phyloP scores from a whole-genome alignment of 2,113 vertebrate genomes.

The Bos taurus region ARS-UCD2.0 NC_037348.1:10590501-10591000 shows the following conservation, averaged over 20 bases:
- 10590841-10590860: not conserved
- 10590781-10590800: not conserved
- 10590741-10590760: slow-evolving; percentile 58
- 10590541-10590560: slow-evolving; percentile 28
- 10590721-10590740: slow-evolving; percentile 64
- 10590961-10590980: slow-evolving; percentile 7
- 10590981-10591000: not conserved
- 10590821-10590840: slow-evolving; percentile 6
- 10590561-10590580: slow-evolving; percentile 39
- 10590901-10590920: not conserved
- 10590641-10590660: slow-evolving; percentile 40
- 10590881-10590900: not conserved
- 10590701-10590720: slow-evolving; percentile 5
- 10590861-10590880: not conserved
- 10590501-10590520: slow-evolving; percentile 32
- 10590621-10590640: slow-evolving; percentile 49
- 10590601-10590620: slow-evolving; percentile 62
- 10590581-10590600: slow-evolving; percentile 52
- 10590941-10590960: not conserved
- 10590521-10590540: slow-evolving; percentile 37
- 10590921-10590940: not conserved
- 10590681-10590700: slow-evolving; percentile 57
- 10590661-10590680: slow-evolving; percentile 73
- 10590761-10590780: slow-evolving; percentile 31
- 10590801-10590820: not conserved